phyloP scores from a whole-genome alignment of 1,140 invertebrate genomes.

The Anthonomus grandis region DNA sequence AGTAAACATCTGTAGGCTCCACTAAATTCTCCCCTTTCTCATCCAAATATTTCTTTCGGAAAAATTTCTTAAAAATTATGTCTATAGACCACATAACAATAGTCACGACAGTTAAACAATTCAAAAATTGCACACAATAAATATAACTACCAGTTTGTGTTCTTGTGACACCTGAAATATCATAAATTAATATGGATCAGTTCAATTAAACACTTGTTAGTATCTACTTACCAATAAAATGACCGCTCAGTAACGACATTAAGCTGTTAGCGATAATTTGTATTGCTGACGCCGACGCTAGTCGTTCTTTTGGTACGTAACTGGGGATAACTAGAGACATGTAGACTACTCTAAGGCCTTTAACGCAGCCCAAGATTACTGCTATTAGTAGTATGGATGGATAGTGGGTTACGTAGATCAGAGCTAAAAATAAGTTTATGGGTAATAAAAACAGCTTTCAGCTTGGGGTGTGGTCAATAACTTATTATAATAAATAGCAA shows the following conservation, averaged over 20 bases:
- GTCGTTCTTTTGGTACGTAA: slow-evolving; percentile 60
- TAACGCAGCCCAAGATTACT: slow-evolving; percentile 59
- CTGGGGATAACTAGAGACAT: slow-evolving; percentile 63
- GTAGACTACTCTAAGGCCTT: slow-evolving; percentile 64
- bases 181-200: background rate
- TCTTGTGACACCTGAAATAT: slow-evolving; percentile 47
- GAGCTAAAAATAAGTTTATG: slow-evolving; percentile 10
- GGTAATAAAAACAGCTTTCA: background rate
- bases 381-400: slow-evolving; percentile 44
- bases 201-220: background rate
- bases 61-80: slow-evolving; percentile 7
- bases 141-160: slow-evolving; percentile 48
- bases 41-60: background rate
- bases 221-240: slow-evolving; percentile 32
- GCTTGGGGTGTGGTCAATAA: too few species aligned
- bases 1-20: too few species aligned
- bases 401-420: slow-evolving; percentile 11
- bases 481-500: too few species aligned
- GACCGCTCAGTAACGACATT: slow-evolving; percentile 36
- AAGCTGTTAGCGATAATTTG: slow-evolving; percentile 59
- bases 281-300: slow-evolving; percentile 61
- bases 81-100: slow-evolving; percentile 47
- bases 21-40: background rate
- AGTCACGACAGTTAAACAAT: slow-evolving; percentile 46
- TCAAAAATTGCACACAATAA: slow-evolving; percentile 48